Base-by-base conservation (phyloP, 2,113 vertebrate genomes). In the Corythoichthys haematopterus region DNA sequence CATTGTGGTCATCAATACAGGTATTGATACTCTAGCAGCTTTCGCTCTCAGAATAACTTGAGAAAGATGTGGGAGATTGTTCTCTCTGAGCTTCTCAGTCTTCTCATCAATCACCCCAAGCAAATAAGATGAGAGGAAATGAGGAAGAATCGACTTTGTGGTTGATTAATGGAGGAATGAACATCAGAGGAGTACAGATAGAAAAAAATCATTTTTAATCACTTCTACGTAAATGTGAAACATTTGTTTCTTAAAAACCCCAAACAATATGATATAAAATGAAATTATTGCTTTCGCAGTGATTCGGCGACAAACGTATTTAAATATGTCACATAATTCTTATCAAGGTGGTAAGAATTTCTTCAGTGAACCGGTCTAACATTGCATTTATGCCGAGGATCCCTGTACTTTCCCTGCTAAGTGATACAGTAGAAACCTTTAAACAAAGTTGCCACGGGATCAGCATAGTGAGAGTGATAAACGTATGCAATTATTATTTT, bases 1-100 rank as follows among this genome's bases (percentile, higher is more conserved):
- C 69, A 75, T 75, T 76, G 82, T 70, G 77, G 67, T 77, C 73
- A 80, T 89, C 80, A 71, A 86, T 86, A 82, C 6, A 16, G 53
- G 67, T 78, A 85, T 81, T 80, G 80, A 86, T 81, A 57, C 33
- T 56, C 28, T 14, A 80, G 72, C 74, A 61, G 10, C 69, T 72
- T 75, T 59, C 62, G 70, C 69, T 76, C 64, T 80, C 76, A 70
- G 55, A 65, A 72, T 66, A 75, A 12, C 76, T 6, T 62, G 67
- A 79, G 82, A 71, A 80, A 72, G 70, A 73, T 58, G 74, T 73
- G 73, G 70, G 73, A 74, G 74, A 80, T 61, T 70, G 72, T 79
- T 65, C 65, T 69, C 65, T 46, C 57, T 0, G 71, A 28, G 66
- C 63, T 64, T 66, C 66, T 68, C 59, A 73, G 63, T 76, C 65